These are phyloP conservation scores for Diarsia mendica DNA, from an alignment of 2,888 invertebrate species.

Conservation along the genomic window DNA sequence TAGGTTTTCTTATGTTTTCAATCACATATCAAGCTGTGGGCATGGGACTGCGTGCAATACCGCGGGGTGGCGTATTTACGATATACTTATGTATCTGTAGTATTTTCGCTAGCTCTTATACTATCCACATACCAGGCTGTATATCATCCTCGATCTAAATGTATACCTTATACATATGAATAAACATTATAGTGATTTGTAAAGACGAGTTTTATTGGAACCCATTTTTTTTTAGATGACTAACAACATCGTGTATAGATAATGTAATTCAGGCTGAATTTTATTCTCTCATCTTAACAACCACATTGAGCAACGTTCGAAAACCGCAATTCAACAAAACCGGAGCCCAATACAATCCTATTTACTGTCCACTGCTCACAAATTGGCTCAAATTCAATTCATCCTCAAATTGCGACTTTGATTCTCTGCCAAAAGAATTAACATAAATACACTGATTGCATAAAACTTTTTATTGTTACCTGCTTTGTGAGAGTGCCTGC, in stretches of 20 bases:
- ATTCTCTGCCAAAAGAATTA: slow-evolving; percentile 58
- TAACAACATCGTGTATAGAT: accelerated
- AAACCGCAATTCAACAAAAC: slow-evolving; percentile 24
- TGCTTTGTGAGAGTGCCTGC: not conserved
- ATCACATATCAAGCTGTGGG: slow-evolving; percentile 55
- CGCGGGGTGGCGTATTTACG: slow-evolving; percentile 59
- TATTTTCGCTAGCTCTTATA: slow-evolving; percentile 78
- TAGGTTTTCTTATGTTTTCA: slow-evolving; percentile 26
- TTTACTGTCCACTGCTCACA: slow-evolving; percentile 44
- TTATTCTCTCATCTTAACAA: slow-evolving; percentile 5
- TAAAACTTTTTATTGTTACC: slow-evolving; percentile 34
- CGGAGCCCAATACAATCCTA: slow-evolving; percentile 26
- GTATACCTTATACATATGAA: slow-evolving; percentile 82
- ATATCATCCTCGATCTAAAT: slow-evolving; percentile 78
- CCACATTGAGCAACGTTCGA: not conserved
- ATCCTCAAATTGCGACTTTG: slow-evolving; percentile 52
- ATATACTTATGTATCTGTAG: slow-evolving; percentile 77
- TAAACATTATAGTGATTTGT: slow-evolving; percentile 86
- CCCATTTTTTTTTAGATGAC: not conserved
- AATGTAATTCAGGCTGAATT: not conserved
- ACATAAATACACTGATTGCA: slow-evolving; percentile 51
- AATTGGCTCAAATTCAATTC: slow-evolving; percentile 54
- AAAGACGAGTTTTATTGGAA: slow-evolving; percentile 68
- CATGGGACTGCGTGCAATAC: slow-evolving; percentile 70
- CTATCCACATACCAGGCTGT: slow-evolving; percentile 74